Evolutionary conservation across 2,113 vertebrate genomes (phyloP).

Genomic region (Hyperopisus bebe): DNA sequence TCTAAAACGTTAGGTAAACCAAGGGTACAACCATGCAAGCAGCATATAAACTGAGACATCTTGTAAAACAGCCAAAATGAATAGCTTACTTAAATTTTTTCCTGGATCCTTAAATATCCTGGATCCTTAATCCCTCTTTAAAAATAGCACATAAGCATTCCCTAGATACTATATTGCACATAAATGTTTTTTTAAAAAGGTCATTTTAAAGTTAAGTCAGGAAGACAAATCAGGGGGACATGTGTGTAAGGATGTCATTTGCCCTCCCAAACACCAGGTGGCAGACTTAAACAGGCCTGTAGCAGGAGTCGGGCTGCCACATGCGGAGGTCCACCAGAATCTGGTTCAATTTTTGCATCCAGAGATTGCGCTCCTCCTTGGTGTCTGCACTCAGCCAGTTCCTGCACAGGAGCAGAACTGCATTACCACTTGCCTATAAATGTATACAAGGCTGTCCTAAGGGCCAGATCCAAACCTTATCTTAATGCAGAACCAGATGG

Average conservation of each 20-base stretch:
- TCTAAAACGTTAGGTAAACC: neutral
- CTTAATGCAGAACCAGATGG: neutral
- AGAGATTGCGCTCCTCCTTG: conserved; percentile 89
- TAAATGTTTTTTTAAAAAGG: conserved; percentile 28
- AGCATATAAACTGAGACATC: neutral
- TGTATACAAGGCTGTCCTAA: neutral
- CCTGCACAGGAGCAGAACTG: conserved; percentile 48
- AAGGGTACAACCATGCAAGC: neutral
- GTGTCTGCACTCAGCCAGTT: conserved; percentile 98
- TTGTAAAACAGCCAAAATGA: neutral
- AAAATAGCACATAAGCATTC: conserved; percentile 31
- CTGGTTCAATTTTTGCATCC: conserved; percentile 95
- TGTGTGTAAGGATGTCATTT: neutral
- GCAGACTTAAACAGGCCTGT: conserved; percentile 60
- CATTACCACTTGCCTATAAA: neutral
- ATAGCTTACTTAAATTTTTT: conserved; percentile 46
- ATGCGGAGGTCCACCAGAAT: conserved; percentile 85
- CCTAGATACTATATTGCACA: conserved; percentile 53
- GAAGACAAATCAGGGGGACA: conserved; percentile 8
- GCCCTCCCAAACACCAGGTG: neutral
- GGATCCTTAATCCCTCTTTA: neutral
- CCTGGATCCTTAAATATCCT: conserved; percentile 10
- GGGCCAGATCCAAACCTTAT: neutral
- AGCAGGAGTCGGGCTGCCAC: conserved; percentile 91
- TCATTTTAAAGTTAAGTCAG: conserved; percentile 8